Conservation (phyloP, 2,888 invertebrate species). For the Gymnosoma rotundatum region DNA sequence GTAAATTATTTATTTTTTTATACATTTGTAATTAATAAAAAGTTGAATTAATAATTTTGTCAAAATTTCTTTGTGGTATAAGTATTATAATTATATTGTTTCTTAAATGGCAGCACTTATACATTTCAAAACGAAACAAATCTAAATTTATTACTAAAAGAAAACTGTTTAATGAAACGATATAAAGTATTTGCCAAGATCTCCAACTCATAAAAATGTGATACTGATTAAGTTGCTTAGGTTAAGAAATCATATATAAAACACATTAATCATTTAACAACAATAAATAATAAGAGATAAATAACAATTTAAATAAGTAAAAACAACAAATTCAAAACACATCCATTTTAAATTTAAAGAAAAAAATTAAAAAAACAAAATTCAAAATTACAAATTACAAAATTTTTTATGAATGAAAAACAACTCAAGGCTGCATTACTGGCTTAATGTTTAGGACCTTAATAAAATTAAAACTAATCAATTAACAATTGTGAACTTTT, state of each 20-base stretch:
- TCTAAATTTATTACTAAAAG: slow-evolving; percentile 23
- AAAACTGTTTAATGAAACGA: slow-evolving; percentile 61
- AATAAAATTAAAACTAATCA: slow-evolving; percentile 46
- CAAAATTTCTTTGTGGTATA: slow-evolving; percentile 59
- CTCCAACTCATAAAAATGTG: slow-evolving; percentile 71
- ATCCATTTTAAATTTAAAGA: slow-evolving; percentile 62
- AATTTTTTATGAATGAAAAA: slow-evolving; percentile 56
- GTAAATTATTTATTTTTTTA: slow-evolving; percentile 67
- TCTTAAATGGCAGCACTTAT: slow-evolving; percentile 64
- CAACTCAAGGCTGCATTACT: slow-evolving; percentile 70
- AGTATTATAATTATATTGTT: slow-evolving; percentile 41
- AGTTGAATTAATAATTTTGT: slow-evolving; percentile 27
- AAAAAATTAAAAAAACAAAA: too few species aligned
- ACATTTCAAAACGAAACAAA: slow-evolving; percentile 36
- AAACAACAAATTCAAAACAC: slow-evolving; percentile 62
- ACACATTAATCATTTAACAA: slow-evolving; percentile 23
- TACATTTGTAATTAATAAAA: slow-evolving; percentile 17
- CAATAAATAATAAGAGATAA: slow-evolving; percentile 25
- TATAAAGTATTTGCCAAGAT: slow-evolving; percentile 71
- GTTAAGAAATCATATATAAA: slow-evolving; percentile 64
- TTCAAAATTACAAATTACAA: slow-evolving; percentile 63
- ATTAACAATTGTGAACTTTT: slow-evolving; percentile 63
- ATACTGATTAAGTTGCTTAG: slow-evolving; percentile 71
- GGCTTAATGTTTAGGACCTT: slow-evolving; percentile 68
- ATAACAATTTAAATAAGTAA: slow-evolving; percentile 38